These are phyloP conservation scores for Drosophila formosana DNA, from an alignment of 2,888 invertebrate species.

Conservation along the genomic window DNA sequence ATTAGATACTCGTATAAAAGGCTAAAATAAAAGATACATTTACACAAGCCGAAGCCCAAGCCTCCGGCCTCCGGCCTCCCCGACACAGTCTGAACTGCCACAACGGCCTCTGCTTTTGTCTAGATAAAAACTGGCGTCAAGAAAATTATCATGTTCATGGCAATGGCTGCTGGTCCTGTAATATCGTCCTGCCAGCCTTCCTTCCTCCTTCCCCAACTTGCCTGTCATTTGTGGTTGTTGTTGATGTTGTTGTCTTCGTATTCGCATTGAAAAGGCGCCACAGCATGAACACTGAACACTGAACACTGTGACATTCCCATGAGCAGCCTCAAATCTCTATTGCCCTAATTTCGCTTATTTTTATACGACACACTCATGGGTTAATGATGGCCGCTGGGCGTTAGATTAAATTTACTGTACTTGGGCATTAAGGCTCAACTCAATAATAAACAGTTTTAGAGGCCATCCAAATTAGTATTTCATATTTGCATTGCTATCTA, in stretches of 20 bases:
- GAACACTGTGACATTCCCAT: constrained; percentile 47
- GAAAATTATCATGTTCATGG: constrained; percentile 82
- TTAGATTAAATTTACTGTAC: constrained; percentile 17
- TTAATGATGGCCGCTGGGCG: constrained; percentile 23
- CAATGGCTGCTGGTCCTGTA: constrained; percentile 46
- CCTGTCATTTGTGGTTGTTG: constrained; percentile 68
- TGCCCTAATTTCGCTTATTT: constrained; percentile 64
- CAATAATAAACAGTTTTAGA: constrained; percentile 14
- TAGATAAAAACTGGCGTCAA: constrained; percentile 80
- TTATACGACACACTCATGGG: constrained; percentile 52
- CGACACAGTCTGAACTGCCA: constrained; percentile 17
- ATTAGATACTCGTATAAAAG: constrained; percentile 76
- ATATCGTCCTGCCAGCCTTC: constrained; percentile 5
- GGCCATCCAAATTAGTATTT: constrained; percentile 6
- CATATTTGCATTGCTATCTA: neutral
- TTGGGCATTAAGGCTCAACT: neutral
- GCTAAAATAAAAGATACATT: constrained; percentile 81
- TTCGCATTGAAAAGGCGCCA: constrained; percentile 68
- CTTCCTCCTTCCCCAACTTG: neutral
- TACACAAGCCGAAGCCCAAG: constrained; percentile 64
- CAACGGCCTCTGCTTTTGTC: constrained; percentile 61
- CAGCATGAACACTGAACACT: constrained; percentile 46
- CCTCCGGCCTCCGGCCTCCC: constrained; percentile 2
- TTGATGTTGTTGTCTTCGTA: constrained; percentile 35
- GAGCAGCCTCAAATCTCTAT: constrained; percentile 54